A percentile compares a stretch with the other conserved stretches of the same genome.
Conservation (phyloP, 2,113 vertebrate genomes). For the Phoxinus phoxinus region DNA sequence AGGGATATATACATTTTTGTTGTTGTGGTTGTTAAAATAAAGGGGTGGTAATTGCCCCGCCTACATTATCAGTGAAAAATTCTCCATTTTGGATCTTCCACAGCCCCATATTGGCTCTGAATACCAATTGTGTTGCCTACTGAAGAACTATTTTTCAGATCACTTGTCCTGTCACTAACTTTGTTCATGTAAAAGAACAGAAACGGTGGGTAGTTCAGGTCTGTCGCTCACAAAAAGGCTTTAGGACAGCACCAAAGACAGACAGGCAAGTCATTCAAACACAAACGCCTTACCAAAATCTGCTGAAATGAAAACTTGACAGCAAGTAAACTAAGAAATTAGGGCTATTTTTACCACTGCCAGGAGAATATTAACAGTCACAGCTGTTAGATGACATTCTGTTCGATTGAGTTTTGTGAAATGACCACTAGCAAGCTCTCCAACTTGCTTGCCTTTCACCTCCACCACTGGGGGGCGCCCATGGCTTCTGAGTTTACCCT, state of each 20-base stretch:
- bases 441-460: conserved; percentile 71
- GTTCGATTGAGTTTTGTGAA: conserved; percentile 14
- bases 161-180: conserved; percentile 26
- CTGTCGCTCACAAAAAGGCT: conserved; percentile 41
- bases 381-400: conserved; percentile 44
- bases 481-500: conserved; percentile 56
- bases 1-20: conserved; percentile 37
- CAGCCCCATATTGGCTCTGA: conserved; percentile 29
- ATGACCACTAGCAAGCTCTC: conserved; percentile 61
- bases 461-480: conserved; percentile 70
- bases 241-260: conserved; percentile 53
- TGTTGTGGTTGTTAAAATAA: conserved; percentile 37
- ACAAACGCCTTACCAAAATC: conserved; percentile 58
- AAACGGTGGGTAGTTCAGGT: not conserved
- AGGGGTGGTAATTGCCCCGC: conserved; percentile 44
- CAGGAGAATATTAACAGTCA: conserved; percentile 43
- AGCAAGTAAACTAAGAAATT: conserved; percentile 57
- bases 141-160: conserved; percentile 35
- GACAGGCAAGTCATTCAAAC: conserved; percentile 42
- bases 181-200: conserved; percentile 29
- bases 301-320: conserved; percentile 61
- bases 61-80: conserved; percentile 26
- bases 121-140: conserved; percentile 36
- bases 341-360: conserved; percentile 68
- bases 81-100: conserved; percentile 37